A percentile compares a stretch with the other conserved stretches of the same genome.
These are phyloP conservation scores for Amphipyra tragopoginis DNA, from an alignment of 2,888 invertebrate genomes.

Conservation along the genomic window DNA sequence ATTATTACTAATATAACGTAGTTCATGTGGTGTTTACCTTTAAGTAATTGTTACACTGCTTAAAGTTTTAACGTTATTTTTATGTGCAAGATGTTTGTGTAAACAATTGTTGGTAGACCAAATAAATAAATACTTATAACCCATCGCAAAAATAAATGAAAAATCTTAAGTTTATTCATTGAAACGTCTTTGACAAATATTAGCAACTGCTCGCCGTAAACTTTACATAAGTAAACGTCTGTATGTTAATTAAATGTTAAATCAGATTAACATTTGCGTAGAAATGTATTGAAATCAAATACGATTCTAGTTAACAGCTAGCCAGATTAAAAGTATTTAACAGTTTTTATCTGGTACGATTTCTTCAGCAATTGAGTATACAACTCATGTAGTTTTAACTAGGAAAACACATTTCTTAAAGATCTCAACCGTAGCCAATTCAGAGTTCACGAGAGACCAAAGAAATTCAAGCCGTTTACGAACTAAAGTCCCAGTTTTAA, in stretches of 20 bases:
- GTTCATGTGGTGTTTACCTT: too few species aligned
- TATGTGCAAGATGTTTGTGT: too few species aligned
- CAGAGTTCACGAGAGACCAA: constrained; percentile 69
- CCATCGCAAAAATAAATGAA: not conserved
- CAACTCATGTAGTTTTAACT: constrained; percentile 40
- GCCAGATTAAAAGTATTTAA: not conserved
- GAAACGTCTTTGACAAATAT: not conserved
- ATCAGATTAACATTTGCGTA: not conserved
- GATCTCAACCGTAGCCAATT: constrained; percentile 68
- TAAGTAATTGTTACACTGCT: too few species aligned
- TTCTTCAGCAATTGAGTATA: constrained; percentile 23
- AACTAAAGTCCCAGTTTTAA: constrained; percentile 75
- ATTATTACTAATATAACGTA: too few species aligned
- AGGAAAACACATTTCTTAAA: constrained; percentile 51
- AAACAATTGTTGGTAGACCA: too few species aligned
- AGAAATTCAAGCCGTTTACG: constrained; percentile 72
- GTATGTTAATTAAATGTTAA: not conserved
- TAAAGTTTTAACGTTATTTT: too few species aligned
- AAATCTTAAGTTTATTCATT: constrained; percentile 5
- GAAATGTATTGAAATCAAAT: not conserved
- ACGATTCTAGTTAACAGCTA: not conserved
- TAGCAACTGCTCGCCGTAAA: not conserved
- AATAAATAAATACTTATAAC: too few species aligned
- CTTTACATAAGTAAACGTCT: not conserved
- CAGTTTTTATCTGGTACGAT: not conserved